Evolutionary conservation across 1,140 invertebrate species (phyloP).

Genomic region (Papilio polyxenes): DNA sequence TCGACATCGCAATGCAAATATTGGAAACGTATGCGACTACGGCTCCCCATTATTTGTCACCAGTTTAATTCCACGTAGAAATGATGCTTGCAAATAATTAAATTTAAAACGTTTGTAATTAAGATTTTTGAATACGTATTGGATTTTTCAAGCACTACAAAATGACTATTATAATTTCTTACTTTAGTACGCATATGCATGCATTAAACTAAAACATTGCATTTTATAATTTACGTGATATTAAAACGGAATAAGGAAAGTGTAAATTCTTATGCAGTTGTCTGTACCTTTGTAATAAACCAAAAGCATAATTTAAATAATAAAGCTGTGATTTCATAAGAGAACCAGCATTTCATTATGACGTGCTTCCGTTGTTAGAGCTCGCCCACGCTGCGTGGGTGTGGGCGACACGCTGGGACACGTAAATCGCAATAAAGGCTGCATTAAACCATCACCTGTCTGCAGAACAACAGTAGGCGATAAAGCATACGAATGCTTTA

Average conservation of each 20-base stretch:
- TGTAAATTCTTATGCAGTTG: background rate
- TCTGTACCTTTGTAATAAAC: background rate
- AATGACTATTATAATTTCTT: too few relatives aligned
- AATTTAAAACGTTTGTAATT: background rate
- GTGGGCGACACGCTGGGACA: slow-evolving; percentile 26
- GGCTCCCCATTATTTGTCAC: slow-evolving; percentile 39
- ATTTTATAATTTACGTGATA: too few relatives aligned
- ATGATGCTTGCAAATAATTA: background rate
- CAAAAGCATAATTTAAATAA: background rate
- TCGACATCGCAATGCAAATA: slow-evolving; percentile 45
- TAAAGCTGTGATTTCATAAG: background rate
- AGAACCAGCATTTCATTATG: slow-evolving; percentile 5
- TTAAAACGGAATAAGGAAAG: background rate
- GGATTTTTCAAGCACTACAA: too few relatives aligned
- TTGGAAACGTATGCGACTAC: slow-evolving; percentile 22
- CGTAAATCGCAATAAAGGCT: slow-evolving; percentile 65
- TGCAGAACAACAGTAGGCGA: slow-evolving; percentile 26
- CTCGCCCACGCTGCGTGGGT: slow-evolving; percentile 24
- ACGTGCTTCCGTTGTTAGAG: slow-evolving; percentile 21
- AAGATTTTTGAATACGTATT: background rate
- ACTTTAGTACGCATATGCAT: too few relatives aligned
- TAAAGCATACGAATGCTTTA: slow-evolving; percentile 41
- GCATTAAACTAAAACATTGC: too few relatives aligned
- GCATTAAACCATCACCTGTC: slow-evolving; percentile 59
- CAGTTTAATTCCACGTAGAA: slow-evolving; percentile 6